Base-by-base conservation (phyloP, 1,140 invertebrate genomes). In the Reticulitermes speratus region DNA sequence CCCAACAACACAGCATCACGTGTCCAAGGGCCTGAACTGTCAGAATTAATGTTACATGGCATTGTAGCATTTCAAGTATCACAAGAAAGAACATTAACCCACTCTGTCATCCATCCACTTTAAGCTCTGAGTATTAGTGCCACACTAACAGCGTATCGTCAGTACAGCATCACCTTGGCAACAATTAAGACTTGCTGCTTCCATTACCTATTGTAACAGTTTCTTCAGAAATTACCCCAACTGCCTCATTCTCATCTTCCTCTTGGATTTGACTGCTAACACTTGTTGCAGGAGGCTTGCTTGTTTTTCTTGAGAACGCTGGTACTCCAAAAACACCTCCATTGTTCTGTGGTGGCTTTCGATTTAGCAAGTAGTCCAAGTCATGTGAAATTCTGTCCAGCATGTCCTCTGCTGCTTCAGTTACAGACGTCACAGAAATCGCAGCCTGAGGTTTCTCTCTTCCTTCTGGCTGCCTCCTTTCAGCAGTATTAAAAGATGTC, bases 321-420 rank as follows among this genome's bases (percentile, higher is more conserved):
- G 85, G 85, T 86, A 44, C 69, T 55, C 32, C 85, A 7, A 85
- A n/a, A 69, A 65, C n/a, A 65, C 21, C 84, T 32, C 44, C 86
- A 81, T 69, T 84, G 44, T 59, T 59, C 32, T 25, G 48, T 30
- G 25, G 82, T 30, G 38, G n/a, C 44, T 86, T 94, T 85, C 94
- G 92, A 90, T 96, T 96, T 84, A 96, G 90, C 86, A 96, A 90
- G 91, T 96, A 96, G 90, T 96, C 95, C 81, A 96, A 91, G 90
- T 96, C 95, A 88, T 95, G 93, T 3, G 94, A 95, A 88, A 96
- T 96, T 88, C 95, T 93, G 90, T 95, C 94, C 6, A 96, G 90
- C 91, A 95, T 94, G 84, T 94, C 93, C 84, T 92, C 91, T 44
- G 87, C 87, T 30, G 88, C 81, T 85, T 87, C 38, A 83, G 75